A percentile compares a stretch with the other conserved stretches of the same genome.
Evolutionary conservation across 2,113 vertebrate species (phyloP).

Genomic region (Lophura nycthemera): DNA sequence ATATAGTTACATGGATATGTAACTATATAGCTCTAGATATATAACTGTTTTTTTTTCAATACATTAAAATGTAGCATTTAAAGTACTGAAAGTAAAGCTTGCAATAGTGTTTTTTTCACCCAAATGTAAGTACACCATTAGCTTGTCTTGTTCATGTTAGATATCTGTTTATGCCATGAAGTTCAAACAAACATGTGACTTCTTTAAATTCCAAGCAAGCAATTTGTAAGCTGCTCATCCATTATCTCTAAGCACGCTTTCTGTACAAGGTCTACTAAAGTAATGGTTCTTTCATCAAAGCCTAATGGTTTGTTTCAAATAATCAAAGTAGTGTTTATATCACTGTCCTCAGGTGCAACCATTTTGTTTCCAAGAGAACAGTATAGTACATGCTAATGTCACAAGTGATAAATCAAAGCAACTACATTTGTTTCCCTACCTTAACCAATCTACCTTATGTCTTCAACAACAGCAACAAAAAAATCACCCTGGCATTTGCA

Average conservation of each 20-base stretch:
- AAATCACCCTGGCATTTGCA: constrained; percentile 75
- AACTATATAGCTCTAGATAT: no score
- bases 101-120: constrained; percentile 21
- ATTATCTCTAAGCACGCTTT: constrained; percentile 70
- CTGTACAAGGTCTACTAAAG: constrained; percentile 69
- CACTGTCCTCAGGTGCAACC: constrained; percentile 81
- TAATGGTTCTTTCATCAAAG: constrained; percentile 82
- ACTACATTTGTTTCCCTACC: constrained; percentile 78
- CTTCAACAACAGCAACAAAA: constrained; percentile 69
- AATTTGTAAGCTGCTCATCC: constrained; percentile 74
- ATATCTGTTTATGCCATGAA: constrained; percentile 56
- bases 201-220: constrained; percentile 78
- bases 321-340: constrained; percentile 83
- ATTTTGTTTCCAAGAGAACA: constrained; percentile 78
- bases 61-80: constrained; percentile 11
- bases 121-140: constrained; percentile 29
- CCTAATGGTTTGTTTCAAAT: constrained; percentile 85
- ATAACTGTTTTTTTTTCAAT: not conserved
- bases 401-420: constrained; percentile 83
- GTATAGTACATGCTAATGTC: constrained; percentile 76
- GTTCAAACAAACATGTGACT: constrained; percentile 74
- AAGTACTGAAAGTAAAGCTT: not conserved
- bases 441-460: constrained; percentile 67
- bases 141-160: constrained; percentile 55
- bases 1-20: no score